A percentile compares a stretch with the other conserved stretches of the same genome.
phyloP scores from a whole-genome alignment of 1,140 invertebrate genomes.

The Eubasilissa regina region DNA sequence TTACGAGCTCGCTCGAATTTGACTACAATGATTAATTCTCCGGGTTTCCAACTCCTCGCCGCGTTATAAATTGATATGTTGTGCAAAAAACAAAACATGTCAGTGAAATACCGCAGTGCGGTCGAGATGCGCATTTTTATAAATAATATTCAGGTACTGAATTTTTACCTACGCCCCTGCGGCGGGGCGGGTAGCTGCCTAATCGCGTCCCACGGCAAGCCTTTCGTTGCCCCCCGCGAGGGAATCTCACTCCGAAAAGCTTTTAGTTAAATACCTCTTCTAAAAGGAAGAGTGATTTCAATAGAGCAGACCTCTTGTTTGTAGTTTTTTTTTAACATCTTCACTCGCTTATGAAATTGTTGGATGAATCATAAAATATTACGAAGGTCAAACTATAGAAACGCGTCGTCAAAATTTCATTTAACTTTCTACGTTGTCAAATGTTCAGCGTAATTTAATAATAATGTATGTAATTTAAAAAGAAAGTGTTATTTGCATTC shows the following conservation, averaged over 20 bases:
- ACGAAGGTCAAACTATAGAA: neutral
- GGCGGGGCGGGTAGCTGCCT: neutral
- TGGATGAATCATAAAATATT: neutral
- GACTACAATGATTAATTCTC: conserved; percentile 16
- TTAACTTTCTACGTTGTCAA: too few relatives aligned
- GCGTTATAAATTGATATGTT: neutral
- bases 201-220: conserved; percentile 1
- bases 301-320: conserved; percentile 8
- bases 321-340: neutral
- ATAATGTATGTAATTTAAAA: too few relatives aligned
- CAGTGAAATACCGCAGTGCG: conserved; percentile 17
- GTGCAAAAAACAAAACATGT: neutral
- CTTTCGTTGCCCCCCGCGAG: conserved; percentile 14
- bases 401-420: neutral
- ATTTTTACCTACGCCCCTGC: conserved; percentile 15
- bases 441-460: too few relatives aligned
- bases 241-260: conserved; percentile 28
- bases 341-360: neutral
- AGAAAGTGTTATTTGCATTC: too few relatives aligned
- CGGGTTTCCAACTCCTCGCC: neutral
- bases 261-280: conserved; percentile 29
- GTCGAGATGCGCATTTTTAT: neutral
- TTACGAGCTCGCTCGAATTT: conserved; percentile 20
- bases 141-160: neutral
- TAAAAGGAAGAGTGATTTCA: conserved; percentile 35